A percentile compares a stretch with the other conserved stretches of the same genome.
phyloP scores from a whole-genome alignment of 2,888 invertebrate genomes.

The Sarcophaga rosellei region DNA sequence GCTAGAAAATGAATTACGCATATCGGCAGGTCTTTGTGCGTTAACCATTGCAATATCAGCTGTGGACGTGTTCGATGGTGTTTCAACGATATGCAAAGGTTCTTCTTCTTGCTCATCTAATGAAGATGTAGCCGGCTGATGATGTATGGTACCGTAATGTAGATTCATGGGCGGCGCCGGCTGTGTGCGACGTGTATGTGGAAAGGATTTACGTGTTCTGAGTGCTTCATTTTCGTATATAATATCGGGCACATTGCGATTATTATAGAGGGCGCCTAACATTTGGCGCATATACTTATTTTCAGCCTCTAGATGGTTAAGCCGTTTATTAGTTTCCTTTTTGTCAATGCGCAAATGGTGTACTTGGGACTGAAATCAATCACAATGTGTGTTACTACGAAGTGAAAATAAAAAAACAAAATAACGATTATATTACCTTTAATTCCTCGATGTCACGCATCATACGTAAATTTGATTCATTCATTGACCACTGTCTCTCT shows the following conservation, averaged over 20 bases:
- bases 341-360: slow-evolving; percentile 86
- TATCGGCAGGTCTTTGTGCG: slow-evolving; percentile 69
- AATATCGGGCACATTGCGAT: slow-evolving; percentile 73
- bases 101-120: slow-evolving; percentile 76
- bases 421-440: slow-evolving; percentile 74
- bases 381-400: not conserved
- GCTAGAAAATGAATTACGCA: slow-evolving; percentile 73
- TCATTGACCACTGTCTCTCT: slow-evolving; percentile 81
- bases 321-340: slow-evolving; percentile 86
- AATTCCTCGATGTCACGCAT: slow-evolving; percentile 81
- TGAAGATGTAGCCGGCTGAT: slow-evolving; percentile 74
- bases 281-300: slow-evolving; percentile 82
- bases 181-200: slow-evolving; percentile 75
- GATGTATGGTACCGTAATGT: slow-evolving; percentile 79
- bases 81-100: slow-evolving; percentile 68
- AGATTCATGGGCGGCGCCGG: slow-evolving; percentile 74
- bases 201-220: slow-evolving; percentile 74
- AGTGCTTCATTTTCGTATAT: slow-evolving; percentile 79
- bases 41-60: slow-evolving; percentile 63
- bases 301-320: slow-evolving; percentile 86
- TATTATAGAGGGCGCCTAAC: slow-evolving; percentile 77
- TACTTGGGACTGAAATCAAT: slow-evolving; percentile 84
- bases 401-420: not conserved
- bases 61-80: slow-evolving; percentile 65
- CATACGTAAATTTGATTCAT: slow-evolving; percentile 79